Evolutionary conservation across 2,113 vertebrate genomes (phyloP), one percentile per base, ranked within the genome.

Genomic region (Gavia stellata): DNA sequence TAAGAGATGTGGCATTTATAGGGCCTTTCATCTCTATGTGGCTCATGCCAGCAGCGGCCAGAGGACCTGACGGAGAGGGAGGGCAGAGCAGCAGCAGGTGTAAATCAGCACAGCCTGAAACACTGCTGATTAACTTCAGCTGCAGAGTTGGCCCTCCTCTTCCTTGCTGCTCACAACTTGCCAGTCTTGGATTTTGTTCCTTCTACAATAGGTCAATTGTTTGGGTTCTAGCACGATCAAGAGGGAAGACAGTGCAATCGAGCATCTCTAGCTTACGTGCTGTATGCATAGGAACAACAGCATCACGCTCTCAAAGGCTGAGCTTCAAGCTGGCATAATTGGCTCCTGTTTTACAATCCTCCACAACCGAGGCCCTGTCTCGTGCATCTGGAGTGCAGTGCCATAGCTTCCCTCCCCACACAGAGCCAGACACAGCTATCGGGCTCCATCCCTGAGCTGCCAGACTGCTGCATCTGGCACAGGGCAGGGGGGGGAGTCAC

Each of bases 211-310:
- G 33, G 23, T 6, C 45, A 3, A 25, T 82, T 92, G 81, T 83
- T 84, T 1, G 61, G 23, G 8, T 65, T 85, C n/a, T 20, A 25
- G 55, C 6, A 0, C 3, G 11, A 17, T 21, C 1, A 8, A 66
- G 70, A 65, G 23, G 34, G 52, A 6, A n/a, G 66, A 28, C 0
- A 2, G 14, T 8, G 63, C 80, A 0, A 2, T 14, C 4, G 0
- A 73, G 83, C 44, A 31, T 73, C 92, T 23, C 25, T 0, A 9
- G 84, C 49, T 75, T 71, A 82, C 40, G 31, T 81, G 80, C 90
- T 20, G 23, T 7, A 2, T 1, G 24, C 5, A 0, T 1, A 5
- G 38, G 52, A 88, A 61, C 28, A 49, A 24, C 68, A 63, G 84
- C 83, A 13, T 6, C 8, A 1, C 3, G 3, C 24, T 73, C 45